These are phyloP conservation scores for Harpalus rubripes DNA, from an alignment of 2,888 invertebrate species.

Conservation along the genomic window DNA sequence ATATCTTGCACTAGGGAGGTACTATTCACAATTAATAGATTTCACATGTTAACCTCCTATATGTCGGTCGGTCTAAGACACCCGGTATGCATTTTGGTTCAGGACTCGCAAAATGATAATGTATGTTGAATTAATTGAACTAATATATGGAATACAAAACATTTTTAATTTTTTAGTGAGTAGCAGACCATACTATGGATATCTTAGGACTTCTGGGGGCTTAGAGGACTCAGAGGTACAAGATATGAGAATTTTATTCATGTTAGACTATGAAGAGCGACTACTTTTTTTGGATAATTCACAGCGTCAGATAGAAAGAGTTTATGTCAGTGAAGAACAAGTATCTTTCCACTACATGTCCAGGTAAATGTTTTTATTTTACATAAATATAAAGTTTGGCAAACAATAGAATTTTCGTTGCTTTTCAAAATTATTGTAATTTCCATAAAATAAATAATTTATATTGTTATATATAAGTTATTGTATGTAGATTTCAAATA, in stretches of 20 bases:
- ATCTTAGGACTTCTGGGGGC: not conserved
- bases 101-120: too few relatives aligned
- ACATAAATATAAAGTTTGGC: not conserved
- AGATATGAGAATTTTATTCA: constrained; percentile 7
- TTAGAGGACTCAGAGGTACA: not conserved
- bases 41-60: too few relatives aligned
- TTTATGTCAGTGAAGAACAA: constrained; percentile 45
- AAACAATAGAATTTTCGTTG: too few relatives aligned
- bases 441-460: too few relatives aligned
- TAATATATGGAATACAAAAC: not conserved
- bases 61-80: too few relatives aligned
- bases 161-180: constrained; percentile 3
- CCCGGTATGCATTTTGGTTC: too few relatives aligned
- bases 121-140: too few relatives aligned
- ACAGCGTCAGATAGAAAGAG: not conserved
- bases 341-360: constrained; percentile 52
- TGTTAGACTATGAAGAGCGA: constrained; percentile 1
- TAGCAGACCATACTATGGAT: not conserved
- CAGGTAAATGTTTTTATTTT: constrained; percentile 32
- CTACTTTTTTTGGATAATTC: not conserved
- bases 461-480: too few relatives aligned
- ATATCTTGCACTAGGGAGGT: too few relatives aligned
- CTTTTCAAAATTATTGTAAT: not conserved
- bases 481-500: too few relatives aligned
- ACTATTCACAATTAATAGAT: too few relatives aligned